Conservation (phyloP, 2,113 vertebrate genomes). For the Rhabdornis inornatus region DNA sequence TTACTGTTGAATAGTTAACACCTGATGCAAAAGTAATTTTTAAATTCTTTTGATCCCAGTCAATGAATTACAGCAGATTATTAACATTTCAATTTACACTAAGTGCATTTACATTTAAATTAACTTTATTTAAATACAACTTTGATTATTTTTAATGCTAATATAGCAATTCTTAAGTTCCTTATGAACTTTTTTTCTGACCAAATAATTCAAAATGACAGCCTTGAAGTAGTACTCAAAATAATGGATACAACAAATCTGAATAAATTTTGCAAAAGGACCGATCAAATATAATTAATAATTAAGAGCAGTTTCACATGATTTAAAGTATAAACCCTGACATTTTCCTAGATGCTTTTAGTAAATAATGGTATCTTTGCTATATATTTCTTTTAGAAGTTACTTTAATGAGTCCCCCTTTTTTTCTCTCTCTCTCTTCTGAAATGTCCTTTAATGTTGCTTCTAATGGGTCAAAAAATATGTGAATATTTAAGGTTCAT, state of each 20-base stretch:
- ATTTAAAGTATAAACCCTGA: not conserved
- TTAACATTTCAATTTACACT: slow-evolving; percentile 17
- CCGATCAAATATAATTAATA: not conserved
- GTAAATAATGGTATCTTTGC: not conserved
- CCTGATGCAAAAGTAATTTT: not conserved
- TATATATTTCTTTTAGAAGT: not conserved
- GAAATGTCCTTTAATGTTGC: not conserved
- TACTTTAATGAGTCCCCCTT: not conserved
- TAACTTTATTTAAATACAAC: slow-evolving; percentile 44
- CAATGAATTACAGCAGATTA: slow-evolving; percentile 7
- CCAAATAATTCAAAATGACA: not conserved
- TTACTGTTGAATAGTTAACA: not conserved
- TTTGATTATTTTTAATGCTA: not conserved
- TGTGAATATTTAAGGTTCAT: not conserved
- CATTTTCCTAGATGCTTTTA: not conserved
- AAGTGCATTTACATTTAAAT: slow-evolving; percentile 52
- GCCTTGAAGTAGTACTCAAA: not conserved
- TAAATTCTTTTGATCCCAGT: not conserved
- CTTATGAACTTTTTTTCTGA: not conserved
- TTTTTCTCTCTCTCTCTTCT: not conserved
- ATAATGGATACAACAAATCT: not conserved
- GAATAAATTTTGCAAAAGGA: not conserved
- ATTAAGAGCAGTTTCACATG: not conserved
- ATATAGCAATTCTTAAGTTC: not conserved
- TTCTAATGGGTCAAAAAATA: not conserved